These are phyloP conservation scores for Chrysolophus pictus DNA, from an alignment of 2,797 vertebrate genomes.

Conservation along the genomic window DNA sequence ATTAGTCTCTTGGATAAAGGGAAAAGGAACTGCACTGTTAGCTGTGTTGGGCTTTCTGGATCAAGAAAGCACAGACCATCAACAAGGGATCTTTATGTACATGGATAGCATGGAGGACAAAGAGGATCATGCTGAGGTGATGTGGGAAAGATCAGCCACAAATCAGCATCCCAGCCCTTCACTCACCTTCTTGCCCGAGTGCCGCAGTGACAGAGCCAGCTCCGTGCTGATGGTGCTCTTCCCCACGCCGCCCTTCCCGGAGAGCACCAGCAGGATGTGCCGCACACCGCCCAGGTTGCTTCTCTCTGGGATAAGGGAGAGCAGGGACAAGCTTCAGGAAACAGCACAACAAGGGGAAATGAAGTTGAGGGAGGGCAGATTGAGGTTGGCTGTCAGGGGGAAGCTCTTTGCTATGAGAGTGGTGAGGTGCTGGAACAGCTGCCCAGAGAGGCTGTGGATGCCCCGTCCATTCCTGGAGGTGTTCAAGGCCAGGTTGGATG, in stretches of 20 bases:
- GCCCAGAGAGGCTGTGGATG: no score
- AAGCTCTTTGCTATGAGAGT: no score
- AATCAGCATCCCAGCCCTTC: background rate
- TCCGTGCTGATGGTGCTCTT: constrained; percentile 94
- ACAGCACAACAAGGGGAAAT: no score
- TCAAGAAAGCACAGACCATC: background rate
- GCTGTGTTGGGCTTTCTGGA: rapidly evolving
- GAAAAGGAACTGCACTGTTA: background rate
- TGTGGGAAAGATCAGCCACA: background rate
- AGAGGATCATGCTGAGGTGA: background rate
- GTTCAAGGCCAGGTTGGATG: no score
- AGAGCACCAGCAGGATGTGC: constrained; percentile 90
- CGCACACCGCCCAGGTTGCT: constrained; percentile 82
- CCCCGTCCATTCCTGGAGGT: no score
- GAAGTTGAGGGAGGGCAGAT: no score
- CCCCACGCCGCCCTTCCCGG: constrained; percentile 95
- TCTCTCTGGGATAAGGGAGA: constrained; percentile 35
- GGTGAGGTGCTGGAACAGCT: no score
- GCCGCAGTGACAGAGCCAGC: constrained; percentile 87
- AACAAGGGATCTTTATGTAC: rapidly evolving
- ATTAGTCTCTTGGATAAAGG: background rate
- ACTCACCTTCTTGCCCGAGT: constrained; percentile 89
- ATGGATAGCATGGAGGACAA: rapidly evolving
- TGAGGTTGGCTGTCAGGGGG: no score
- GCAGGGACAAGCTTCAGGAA: background rate